Base-by-base conservation (phyloP, 2,797 vertebrate species). In the Acrossocheilus wenchowensis region DNA sequence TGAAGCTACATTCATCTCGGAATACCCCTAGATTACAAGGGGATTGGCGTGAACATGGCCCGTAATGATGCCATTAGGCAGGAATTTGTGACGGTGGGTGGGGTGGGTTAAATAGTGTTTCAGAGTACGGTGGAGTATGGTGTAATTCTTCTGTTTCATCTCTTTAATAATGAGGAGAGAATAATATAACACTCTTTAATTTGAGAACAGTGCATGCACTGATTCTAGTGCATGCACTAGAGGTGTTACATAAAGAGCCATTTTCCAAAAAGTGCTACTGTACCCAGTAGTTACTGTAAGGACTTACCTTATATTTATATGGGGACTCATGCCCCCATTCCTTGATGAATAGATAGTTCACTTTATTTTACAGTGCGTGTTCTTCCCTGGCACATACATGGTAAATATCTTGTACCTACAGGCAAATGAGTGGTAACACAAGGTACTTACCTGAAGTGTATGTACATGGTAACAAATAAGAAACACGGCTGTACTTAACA, bases 41-140 rank as follows among this genome's bases (percentile, higher is more conserved):
- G 93, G 88, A 89, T 94, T 91, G 92, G 91, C 91, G 23, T 93
- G 92, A 93, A 93, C 92, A 90, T 71, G 92, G 93, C 93, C 92
- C 94, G 91, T 95, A 94, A 95, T 95, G 94, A 96, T 95, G 94
- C 94, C 90, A 95, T 96, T 95, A 96, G 92, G 89, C 89, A 93
- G 93, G 95, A 96, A 96, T 96, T 94, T 91, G 90, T 87, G 91
- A 82, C 90, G 91, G 90, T 88, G 89, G 92, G 91, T 92, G 91
- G 88, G 88, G 73, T 26, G 12, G 48, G 41, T 26, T 69, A 45
- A 78, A 66, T 50, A 41, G 43, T 87, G 90, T 81, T 90, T 87
- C 72, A 81, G 91, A 90, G 90, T 89, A 90, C 88, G 90, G 87
- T 89, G 69, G 87, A 90, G 85, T 88, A 87, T 90, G 89, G 84